Conservation (phyloP, 2,797 vertebrate species). For the Buceros bicornis region DNA sequence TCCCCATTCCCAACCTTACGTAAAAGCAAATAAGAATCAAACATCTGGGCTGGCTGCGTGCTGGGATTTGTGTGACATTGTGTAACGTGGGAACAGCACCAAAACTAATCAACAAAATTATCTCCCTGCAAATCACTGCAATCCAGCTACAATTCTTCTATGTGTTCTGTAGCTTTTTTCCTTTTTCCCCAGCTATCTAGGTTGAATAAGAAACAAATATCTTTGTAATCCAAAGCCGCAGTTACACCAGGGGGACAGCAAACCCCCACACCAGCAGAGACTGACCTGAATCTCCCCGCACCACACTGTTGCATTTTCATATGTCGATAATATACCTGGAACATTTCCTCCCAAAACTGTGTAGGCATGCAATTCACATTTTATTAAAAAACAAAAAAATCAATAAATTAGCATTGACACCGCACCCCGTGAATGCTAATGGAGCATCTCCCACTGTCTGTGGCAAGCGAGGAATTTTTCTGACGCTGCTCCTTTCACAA, state of each 20-base stretch:
- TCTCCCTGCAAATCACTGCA: neutral
- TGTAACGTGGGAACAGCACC: neutral
- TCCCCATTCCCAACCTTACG: neutral
- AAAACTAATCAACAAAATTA: slow-evolving; percentile 9
- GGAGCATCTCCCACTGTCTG: neutral
- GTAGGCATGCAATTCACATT: neutral
- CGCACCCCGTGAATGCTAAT: neutral
- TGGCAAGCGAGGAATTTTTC: neutral
- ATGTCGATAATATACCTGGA: neutral
- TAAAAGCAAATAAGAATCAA: neutral
- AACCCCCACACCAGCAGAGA: no score
- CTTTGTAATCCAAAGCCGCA: neutral
- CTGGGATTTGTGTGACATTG: neutral
- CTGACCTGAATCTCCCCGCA: neutral
- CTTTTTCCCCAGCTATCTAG: neutral
- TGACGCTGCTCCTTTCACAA: neutral
- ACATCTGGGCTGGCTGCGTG: neutral
- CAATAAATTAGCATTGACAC: neutral
- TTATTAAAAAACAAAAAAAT: neutral
- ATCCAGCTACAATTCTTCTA: neutral
- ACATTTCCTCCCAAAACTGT: neutral
- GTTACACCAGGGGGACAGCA: neutral
- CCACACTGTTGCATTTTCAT: rapidly evolving
- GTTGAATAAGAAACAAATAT: neutral
- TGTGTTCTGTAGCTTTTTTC: neutral